Base-by-base conservation (phyloP, 1,140 invertebrate genomes). In the Bombus cullumanus region DNA sequence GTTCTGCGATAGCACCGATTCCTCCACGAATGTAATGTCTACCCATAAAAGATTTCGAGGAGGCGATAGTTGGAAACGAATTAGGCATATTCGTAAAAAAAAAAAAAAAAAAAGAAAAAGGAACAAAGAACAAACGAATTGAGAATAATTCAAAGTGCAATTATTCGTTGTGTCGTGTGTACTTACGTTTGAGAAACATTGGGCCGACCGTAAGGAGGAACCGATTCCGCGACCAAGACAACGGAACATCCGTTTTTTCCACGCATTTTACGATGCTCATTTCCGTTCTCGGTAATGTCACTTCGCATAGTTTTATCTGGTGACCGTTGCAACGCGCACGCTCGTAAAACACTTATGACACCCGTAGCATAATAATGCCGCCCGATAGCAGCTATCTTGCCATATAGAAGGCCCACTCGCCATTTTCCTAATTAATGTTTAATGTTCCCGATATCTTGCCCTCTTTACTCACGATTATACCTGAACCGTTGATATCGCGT, bases 381-480 rank as follows among this genome's bases (percentile, higher is more conserved):
- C 53, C 83, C 74, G 91, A 92, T 92, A 92, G 90, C 84, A n/a
- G 84, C 62, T 91, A 92, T 92, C 91, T 88, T 13, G 69, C 25
- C 66, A 81, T 83, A 91, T 92, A 89, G 86, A 85, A 85, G 71
- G 39, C 66, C 41, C 39, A 83, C 82, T 83, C 91, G 91, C 89
- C 91, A 91, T 92, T 92, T 92, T 92, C 85, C 90, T 89, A 92
- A 92, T 92, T 92, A 92, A 92, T 88, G 89, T 91, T 92, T 91
- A 92, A 92, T 92, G 91, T 71, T 47, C 12, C 13, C 79, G 82
- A 88, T 91, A 91, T 91, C 89, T 69, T 91, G 89, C 81, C 89
- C 89, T 87, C 84, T 53, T 87, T 91, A 31, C 57, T 64, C 80
- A 53, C 81, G 86, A 90, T 86, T 88, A 81, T 68, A 75, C 62